A percentile compares a stretch with the other conserved stretches of the same genome.
phyloP scores from a whole-genome alignment of 1,140 invertebrate species.

The Achatina immaculata region DNA sequence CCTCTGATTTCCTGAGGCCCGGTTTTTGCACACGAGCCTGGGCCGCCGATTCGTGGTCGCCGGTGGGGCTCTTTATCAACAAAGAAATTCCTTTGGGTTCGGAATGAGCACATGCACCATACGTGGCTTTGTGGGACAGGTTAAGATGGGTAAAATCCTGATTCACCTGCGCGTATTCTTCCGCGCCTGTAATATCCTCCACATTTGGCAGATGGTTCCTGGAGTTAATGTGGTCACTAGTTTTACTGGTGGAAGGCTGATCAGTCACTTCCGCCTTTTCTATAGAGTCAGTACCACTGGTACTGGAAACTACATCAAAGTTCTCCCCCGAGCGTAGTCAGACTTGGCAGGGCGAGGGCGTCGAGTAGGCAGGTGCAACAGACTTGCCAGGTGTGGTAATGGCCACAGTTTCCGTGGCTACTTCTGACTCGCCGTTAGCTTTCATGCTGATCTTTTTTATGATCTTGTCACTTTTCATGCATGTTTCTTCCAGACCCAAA shows the following conservation, averaged over 20 bases:
- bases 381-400: slow-evolving; percentile 36
- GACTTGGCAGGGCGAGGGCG: slow-evolving; percentile 28
- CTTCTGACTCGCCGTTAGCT: slow-evolving; percentile 41
- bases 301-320: slow-evolving; percentile 11
- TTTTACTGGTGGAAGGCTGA: background rate
- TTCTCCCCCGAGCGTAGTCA: slow-evolving; percentile 42
- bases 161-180: no score
- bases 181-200: no score
- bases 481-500: slow-evolving; percentile 45
- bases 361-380: background rate
- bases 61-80: background rate
- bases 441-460: slow-evolving; percentile 40
- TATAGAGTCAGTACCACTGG: background rate
- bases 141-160: background rate
- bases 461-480: slow-evolving; percentile 41
- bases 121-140: background rate
- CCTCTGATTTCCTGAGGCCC: slow-evolving; percentile 18
- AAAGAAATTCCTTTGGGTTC: background rate
- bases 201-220: background rate
- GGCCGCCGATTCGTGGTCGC: no score
- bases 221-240: background rate
- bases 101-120: background rate
- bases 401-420: slow-evolving; percentile 43
- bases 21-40: no score
- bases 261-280: background rate